Conservation (phyloP, 2,888 invertebrate species). For the Drosophila demipolita region DNA sequence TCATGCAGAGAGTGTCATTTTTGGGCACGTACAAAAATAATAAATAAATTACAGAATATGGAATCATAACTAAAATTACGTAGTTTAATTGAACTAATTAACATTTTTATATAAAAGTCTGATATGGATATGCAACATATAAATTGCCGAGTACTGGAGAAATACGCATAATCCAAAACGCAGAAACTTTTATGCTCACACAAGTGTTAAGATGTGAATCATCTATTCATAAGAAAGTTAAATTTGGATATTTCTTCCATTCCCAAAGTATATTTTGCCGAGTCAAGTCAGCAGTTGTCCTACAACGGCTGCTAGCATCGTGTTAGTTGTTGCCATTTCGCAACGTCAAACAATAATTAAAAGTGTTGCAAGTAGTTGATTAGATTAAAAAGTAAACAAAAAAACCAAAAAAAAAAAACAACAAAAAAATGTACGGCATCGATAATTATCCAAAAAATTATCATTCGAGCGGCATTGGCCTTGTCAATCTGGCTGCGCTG, state of each 20-base stretch:
- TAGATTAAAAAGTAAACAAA: slow-evolving; percentile 37
- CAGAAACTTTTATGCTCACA: slow-evolving; percentile 18
- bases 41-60: neutral
- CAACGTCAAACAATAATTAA: slow-evolving; percentile 31
- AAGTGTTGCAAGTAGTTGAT: slow-evolving; percentile 13
- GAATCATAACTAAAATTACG: neutral
- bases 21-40: neutral
- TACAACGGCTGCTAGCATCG: slow-evolving; percentile 41
- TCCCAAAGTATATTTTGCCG: slow-evolving; percentile 58
- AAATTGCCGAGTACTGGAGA: neutral
- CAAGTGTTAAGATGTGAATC: slow-evolving; percentile 70
- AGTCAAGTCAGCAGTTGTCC: slow-evolving; percentile 70
- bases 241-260: slow-evolving; percentile 74
- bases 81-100: neutral
- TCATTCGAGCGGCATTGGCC: slow-evolving; percentile 83
- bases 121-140: neutral
- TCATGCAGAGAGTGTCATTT: slow-evolving; percentile 4
- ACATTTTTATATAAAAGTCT: neutral
- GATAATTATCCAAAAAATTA: slow-evolving; percentile 84
- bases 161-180: slow-evolving; percentile 2
- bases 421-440: slow-evolving; percentile 63
- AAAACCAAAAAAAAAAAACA: neutral
- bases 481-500: slow-evolving; percentile 83
- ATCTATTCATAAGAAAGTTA: slow-evolving; percentile 66
- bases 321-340: slow-evolving; percentile 31